These are phyloP conservation scores for Parotocinclus haroldoi DNA, from an alignment of 2,797 vertebrate genomes.

Conservation along the genomic window DNA sequence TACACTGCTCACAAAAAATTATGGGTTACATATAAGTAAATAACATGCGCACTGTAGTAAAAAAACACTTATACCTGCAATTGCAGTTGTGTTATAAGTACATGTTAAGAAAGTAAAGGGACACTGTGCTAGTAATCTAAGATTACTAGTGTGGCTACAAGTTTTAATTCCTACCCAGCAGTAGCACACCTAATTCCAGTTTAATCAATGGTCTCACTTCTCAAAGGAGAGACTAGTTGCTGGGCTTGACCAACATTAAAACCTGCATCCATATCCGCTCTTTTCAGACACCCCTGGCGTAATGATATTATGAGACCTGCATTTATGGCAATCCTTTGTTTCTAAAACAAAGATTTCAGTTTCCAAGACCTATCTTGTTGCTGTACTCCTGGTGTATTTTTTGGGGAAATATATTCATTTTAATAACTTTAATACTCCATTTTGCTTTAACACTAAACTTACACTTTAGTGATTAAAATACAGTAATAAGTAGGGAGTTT, in stretches of 20 bases:
- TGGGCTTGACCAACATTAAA: slow-evolving; percentile 1
- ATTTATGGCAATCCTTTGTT: background rate
- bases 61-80: too few relatives aligned
- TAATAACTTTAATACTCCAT: background rate
- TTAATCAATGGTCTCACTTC: background rate
- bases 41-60: too few relatives aligned
- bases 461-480: background rate
- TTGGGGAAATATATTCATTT: too few relatives aligned
- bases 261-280: slow-evolving; percentile 1
- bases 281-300: background rate
- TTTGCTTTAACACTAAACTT: background rate
- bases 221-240: background rate
- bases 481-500: background rate
- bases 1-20: too few relatives aligned
- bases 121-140: background rate
- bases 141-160: background rate
- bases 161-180: background rate
- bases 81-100: too few relatives aligned
- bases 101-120: background rate
- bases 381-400: too few relatives aligned
- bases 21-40: too few relatives aligned
- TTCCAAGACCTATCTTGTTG: too few relatives aligned
- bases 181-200: background rate
- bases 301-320: background rate
- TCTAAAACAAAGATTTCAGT: background rate